These are phyloP conservation scores for Muricea muricata DNA, from an alignment of 92 coral and sea anemone species.

Conservation along the genomic window DNA sequence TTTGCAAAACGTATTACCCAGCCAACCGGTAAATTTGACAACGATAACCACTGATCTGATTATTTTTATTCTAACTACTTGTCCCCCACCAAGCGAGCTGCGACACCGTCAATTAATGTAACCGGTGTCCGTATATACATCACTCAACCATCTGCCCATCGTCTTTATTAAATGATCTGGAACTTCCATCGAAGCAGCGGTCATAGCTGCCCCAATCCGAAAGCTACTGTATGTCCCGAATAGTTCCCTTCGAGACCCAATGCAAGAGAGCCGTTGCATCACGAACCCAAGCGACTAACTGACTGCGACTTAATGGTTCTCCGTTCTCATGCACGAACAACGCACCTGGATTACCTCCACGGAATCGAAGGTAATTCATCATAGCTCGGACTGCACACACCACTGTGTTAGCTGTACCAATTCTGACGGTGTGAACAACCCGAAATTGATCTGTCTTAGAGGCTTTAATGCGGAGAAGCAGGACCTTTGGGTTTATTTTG, in stretches of 20 bases:
- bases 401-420: constrained; percentile 11
- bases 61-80: too few species aligned
- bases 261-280: neutral
- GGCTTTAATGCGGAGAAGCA: neutral
- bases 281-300: neutral
- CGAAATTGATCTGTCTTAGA: constrained; percentile 50
- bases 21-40: too few species aligned
- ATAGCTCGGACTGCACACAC: constrained; percentile 49
- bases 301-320: neutral
- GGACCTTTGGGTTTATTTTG: neutral
- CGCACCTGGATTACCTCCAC: constrained; percentile 23
- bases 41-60: too few species aligned
- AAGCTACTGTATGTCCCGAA: constrained; percentile 46
- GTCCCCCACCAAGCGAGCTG: neutral
- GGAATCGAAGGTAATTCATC: constrained; percentile 16
- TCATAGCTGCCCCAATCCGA: constrained; percentile 47
- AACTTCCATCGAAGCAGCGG: constrained; percentile 21
- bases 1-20: too few species aligned
- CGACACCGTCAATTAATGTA: neutral
- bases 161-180: constrained; percentile 39
- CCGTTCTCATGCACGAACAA: constrained; percentile 10
- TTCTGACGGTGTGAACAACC: constrained; percentile 11
- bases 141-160: constrained; percentile 43
- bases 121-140: constrained; percentile 36
- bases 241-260: constrained; percentile 28